Conservation (phyloP, 2,113 vertebrate species). For the Chrysemys picta region DNA sequence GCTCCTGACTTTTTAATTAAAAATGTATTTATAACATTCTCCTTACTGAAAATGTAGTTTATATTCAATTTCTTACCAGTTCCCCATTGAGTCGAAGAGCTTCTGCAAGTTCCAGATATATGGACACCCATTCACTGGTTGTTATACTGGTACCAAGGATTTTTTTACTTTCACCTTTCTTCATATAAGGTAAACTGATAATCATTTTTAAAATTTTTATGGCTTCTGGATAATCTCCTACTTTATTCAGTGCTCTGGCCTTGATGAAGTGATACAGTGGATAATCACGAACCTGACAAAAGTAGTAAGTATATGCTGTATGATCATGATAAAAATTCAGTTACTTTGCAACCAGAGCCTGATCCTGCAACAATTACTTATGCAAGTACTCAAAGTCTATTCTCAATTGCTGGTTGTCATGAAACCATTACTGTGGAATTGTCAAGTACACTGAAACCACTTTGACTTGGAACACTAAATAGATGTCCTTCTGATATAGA, state of each 20-base stretch:
- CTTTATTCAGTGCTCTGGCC: slow-evolving; percentile 75
- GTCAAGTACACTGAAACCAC: neutral
- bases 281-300: slow-evolving; percentile 77
- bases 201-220: slow-evolving; percentile 77
- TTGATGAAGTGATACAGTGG: slow-evolving; percentile 82
- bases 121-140: slow-evolving; percentile 70
- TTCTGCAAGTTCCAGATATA: slow-evolving; percentile 79
- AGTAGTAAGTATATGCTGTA: neutral
- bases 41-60: too few relatives aligned
- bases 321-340: neutral
- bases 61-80: slow-evolving; percentile 69
- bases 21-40: neutral
- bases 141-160: neutral
- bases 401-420: neutral
- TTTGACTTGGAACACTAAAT: neutral
- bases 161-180: slow-evolving; percentile 41
- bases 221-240: slow-evolving; percentile 74
- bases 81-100: slow-evolving; percentile 79
- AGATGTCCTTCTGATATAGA: neutral
- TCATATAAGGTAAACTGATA: slow-evolving; percentile 67
- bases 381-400: neutral
- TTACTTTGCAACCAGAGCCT: neutral
- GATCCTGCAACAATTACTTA: neutral
- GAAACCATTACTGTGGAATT: neutral
- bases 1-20: neutral